phyloP scores from a whole-genome alignment of 2,888 invertebrate genomes.

The Thymelicus sylvestris region DNA sequence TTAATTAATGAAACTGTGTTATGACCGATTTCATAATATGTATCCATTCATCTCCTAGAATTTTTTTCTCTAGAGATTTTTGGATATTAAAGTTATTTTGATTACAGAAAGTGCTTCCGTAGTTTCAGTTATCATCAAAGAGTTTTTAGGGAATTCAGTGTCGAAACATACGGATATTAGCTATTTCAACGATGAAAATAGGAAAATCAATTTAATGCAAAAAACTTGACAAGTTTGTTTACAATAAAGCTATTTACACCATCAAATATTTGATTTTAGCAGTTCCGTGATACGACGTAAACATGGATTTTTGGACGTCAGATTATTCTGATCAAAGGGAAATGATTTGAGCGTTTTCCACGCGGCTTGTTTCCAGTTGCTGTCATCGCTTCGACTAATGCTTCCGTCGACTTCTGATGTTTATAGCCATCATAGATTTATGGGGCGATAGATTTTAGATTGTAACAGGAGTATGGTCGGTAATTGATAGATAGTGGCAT shows the following conservation, averaged over 20 bases:
- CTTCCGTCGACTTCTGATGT: conserved; percentile 78
- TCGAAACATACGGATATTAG: not conserved
- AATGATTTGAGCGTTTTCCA: conserved; percentile 71
- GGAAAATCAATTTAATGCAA: not conserved
- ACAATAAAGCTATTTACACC: conserved; percentile 9
- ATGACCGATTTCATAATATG: conserved; percentile 26
- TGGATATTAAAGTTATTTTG: conserved; percentile 23
- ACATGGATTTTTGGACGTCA: conserved; percentile 66
- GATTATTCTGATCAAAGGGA: conserved; percentile 80
- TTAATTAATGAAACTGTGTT: conserved; percentile 27
- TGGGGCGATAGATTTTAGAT: conserved; percentile 52
- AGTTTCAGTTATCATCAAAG: conserved; percentile 17
- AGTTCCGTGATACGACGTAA: conserved; percentile 51
- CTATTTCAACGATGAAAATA: not conserved
- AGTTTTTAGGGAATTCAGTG: not conserved
- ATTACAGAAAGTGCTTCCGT: conserved; percentile 20
- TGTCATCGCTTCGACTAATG: conserved; percentile 80
- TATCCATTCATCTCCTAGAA: conserved; percentile 18
- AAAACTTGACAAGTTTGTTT: conserved; percentile 11
- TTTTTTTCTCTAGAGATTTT: conserved; percentile 10
- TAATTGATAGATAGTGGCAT: not conserved
- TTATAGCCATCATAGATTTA: conserved; percentile 65
- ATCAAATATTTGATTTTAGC: conserved; percentile 51
- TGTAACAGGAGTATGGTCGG: not conserved
- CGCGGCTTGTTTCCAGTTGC: conserved; percentile 73